phyloP scores from a whole-genome alignment of 1,140 invertebrate genomes.

The Aphis gossypii region DNA sequence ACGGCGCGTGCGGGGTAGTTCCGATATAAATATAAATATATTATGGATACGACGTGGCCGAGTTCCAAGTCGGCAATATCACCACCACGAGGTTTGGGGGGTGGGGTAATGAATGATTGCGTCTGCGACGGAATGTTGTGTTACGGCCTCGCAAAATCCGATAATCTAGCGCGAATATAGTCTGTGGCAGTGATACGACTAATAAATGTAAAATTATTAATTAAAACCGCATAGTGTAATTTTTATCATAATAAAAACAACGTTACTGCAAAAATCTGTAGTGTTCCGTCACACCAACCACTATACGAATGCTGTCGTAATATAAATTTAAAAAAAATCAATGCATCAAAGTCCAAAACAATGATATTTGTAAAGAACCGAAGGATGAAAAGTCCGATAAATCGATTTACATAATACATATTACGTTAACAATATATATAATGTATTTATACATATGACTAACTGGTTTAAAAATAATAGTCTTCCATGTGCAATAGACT shows the following conservation, averaged over 20 bases:
- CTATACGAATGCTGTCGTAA: neutral
- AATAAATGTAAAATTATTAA: neutral
- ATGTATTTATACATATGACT: neutral
- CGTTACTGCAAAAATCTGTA: neutral
- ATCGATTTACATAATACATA: neutral
- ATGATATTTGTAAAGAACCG: neutral
- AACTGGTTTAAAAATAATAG: neutral
- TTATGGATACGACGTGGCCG: conserved; percentile 16
- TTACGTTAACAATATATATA: neutral
- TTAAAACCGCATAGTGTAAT: neutral
- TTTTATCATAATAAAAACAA: neutral
- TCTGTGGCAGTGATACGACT: neutral
- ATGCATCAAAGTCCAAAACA: neutral
- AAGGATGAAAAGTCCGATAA: neutral
- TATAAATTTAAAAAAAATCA: neutral
- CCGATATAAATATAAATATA: neutral
- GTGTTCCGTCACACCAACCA: neutral
- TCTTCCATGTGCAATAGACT: neutral
- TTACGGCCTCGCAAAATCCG: neutral
- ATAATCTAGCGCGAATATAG: conserved; percentile 15
- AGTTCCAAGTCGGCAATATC: conserved; percentile 35
- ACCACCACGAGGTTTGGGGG: neutral
- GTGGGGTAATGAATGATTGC: conserved; percentile 10
- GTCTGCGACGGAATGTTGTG: conserved; percentile 46
- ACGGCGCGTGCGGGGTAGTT: neutral